Conservation (phyloP, 2,797 vertebrate genomes). For the Centropyge bicolor region DNA sequence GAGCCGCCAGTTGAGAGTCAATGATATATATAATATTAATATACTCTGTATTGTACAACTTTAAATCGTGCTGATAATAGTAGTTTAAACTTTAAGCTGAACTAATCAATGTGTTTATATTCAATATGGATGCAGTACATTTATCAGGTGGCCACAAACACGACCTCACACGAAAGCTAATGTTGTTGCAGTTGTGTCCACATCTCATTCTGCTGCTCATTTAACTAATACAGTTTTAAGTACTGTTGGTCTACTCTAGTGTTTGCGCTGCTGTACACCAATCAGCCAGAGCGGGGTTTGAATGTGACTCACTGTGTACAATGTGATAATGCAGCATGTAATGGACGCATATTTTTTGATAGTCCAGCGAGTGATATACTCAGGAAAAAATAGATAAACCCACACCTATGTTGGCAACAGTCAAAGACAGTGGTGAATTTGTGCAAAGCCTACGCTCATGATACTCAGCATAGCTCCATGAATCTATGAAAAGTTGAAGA, state of each 20-base stretch:
- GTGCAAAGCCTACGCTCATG: background rate
- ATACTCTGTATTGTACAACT: too few species aligned
- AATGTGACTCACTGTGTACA: background rate
- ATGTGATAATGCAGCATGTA: background rate
- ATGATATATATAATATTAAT: too few species aligned
- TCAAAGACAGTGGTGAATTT: background rate
- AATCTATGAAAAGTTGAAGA: constrained; percentile 5
- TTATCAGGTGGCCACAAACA: too few species aligned
- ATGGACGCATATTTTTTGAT: constrained; percentile 2
- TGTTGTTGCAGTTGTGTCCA: too few species aligned
- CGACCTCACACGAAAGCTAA: too few species aligned
- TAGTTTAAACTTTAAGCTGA: too few species aligned
- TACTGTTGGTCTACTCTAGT: too few species aligned
- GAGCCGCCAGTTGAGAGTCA: too few species aligned
- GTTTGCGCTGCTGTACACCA: background rate
- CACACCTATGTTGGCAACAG: background rate
- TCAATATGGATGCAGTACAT: too few species aligned
- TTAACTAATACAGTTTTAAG: background rate
- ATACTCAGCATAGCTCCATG: background rate
- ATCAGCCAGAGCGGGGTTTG: background rate
- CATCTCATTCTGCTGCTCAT: too few species aligned
- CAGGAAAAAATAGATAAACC: background rate
- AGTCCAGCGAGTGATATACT: background rate
- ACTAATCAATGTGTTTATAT: too few species aligned
- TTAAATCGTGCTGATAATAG: too few species aligned